phyloP scores from a whole-genome alignment of 1,140 invertebrate genomes.

The Drosophila setifemur region DNA sequence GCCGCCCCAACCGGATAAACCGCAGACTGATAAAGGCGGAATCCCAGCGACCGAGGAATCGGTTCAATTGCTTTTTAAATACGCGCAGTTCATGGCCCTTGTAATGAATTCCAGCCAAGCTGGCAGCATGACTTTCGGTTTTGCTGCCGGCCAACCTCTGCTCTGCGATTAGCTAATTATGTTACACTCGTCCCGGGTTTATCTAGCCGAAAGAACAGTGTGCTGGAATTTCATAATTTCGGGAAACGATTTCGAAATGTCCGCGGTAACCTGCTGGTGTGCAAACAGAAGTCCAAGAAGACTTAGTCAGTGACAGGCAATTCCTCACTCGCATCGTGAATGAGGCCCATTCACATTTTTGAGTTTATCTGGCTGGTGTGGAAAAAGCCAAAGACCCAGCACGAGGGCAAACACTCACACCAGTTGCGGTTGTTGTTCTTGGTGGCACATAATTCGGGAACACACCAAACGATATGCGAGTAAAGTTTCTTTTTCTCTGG shows the following conservation, averaged over 20 bases:
- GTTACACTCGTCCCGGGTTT: slow-evolving; percentile 12
- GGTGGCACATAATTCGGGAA: slow-evolving; percentile 24
- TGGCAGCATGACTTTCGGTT: slow-evolving; percentile 57
- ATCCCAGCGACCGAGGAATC: not conserved
- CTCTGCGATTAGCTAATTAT: slow-evolving; percentile 14
- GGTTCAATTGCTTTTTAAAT: not conserved
- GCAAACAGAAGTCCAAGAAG: slow-evolving; percentile 13
- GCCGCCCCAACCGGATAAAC: slow-evolving; percentile 23
- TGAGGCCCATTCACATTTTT: slow-evolving; percentile 65
- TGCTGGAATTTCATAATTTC: slow-evolving; percentile 55
- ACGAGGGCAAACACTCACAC: slow-evolving; percentile 36
- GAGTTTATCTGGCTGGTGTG: slow-evolving; percentile 50
- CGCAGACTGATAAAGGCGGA: slow-evolving; percentile 27
- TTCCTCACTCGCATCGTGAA: slow-evolving; percentile 41
- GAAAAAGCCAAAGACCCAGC: slow-evolving; percentile 64
- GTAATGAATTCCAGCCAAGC: slow-evolving; percentile 57
- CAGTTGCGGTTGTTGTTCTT: not conserved
- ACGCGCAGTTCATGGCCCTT: slow-evolving; percentile 46
- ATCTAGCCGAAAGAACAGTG: not conserved
- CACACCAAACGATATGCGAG: slow-evolving; percentile 16
- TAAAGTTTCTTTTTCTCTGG: slow-evolving; percentile 11
- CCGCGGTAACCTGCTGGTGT: slow-evolving; percentile 17
- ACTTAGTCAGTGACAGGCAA: not conserved
- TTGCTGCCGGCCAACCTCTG: slow-evolving; percentile 13
- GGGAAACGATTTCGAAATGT: slow-evolving; percentile 33